Conservation (phyloP, 64 coral and sea anemone genomes). For the Actinia equina region DNA sequence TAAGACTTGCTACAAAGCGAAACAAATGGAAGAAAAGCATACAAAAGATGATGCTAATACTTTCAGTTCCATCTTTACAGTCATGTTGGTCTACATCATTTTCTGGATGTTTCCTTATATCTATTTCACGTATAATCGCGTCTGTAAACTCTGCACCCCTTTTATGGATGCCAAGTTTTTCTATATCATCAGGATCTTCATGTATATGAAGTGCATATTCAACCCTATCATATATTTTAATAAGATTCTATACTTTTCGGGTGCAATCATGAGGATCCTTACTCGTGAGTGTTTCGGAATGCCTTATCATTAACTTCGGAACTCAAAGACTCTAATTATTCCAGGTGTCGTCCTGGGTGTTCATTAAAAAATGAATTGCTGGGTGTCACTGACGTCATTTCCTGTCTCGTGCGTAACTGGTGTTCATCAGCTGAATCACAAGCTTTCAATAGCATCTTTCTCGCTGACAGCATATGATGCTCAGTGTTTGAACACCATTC, state of each 20-base stretch:
- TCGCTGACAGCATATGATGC: too few species aligned
- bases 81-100: constrained; percentile 30
- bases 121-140: constrained; percentile 28
- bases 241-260: constrained; percentile 23
- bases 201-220: constrained; percentile 45
- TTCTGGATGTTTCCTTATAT: constrained; percentile 45
- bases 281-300: constrained; percentile 45
- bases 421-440: too few species aligned
- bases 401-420: not conserved
- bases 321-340: not conserved
- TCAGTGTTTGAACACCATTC: too few species aligned
- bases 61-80: constrained; percentile 11
- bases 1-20: not conserved
- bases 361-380: too few species aligned
- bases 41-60: not conserved
- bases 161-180: not conserved
- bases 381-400: not conserved
- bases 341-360: too few species aligned
- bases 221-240: constrained; percentile 31
- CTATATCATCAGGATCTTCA: constrained; percentile 33
- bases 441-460: too few species aligned
- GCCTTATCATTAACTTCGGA: not conserved
- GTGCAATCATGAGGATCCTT: constrained; percentile 35
- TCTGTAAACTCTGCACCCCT: constrained; percentile 27
- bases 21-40: not conserved